A percentile compares a stretch with the other conserved stretches of the same genome.
phyloP scores from a whole-genome alignment of 2,113 vertebrate genomes.

The Mastomys natalensis region DNA sequence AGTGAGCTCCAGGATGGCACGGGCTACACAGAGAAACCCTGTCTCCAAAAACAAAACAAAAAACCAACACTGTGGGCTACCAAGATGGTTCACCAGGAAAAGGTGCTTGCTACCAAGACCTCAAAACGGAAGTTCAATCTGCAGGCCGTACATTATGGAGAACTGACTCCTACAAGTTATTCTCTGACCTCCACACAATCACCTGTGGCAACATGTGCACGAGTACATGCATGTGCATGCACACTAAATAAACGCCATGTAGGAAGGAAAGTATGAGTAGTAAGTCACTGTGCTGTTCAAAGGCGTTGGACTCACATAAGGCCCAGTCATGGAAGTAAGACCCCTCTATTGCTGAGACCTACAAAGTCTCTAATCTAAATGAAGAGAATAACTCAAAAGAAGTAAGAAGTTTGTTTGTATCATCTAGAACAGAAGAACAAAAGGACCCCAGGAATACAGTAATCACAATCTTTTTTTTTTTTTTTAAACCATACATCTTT shows the following conservation, averaged over 20 bases:
- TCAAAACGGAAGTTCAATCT: neutral
- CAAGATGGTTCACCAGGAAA: neutral
- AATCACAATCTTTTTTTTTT: neutral
- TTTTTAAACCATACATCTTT: conserved; percentile 85
- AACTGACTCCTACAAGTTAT: neutral
- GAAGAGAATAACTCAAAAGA: conserved; percentile 9
- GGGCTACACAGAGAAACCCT: no score
- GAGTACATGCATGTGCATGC: neutral
- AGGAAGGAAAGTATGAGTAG: neutral
- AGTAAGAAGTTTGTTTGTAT: neutral
- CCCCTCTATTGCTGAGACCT: neutral
- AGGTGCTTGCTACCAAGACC: neutral
- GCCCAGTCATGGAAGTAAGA: neutral
- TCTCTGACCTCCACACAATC: neutral
- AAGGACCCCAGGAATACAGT: conserved; percentile 1
- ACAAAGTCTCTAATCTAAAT: conserved; percentile 2
- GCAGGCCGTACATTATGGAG: neutral
- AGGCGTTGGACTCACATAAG: neutral
- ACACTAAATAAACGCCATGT: neutral
- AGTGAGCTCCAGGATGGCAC: no score
- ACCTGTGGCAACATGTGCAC: neutral
- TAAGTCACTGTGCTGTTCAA: neutral
- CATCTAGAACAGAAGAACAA: neutral
- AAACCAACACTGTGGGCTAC: neutral
- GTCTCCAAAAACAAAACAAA: no score